Evolutionary conservation across 2,888 invertebrate genomes (phyloP), one percentile per base, ranked within the genome.

Genomic region (Belgica antarctica): DNA sequence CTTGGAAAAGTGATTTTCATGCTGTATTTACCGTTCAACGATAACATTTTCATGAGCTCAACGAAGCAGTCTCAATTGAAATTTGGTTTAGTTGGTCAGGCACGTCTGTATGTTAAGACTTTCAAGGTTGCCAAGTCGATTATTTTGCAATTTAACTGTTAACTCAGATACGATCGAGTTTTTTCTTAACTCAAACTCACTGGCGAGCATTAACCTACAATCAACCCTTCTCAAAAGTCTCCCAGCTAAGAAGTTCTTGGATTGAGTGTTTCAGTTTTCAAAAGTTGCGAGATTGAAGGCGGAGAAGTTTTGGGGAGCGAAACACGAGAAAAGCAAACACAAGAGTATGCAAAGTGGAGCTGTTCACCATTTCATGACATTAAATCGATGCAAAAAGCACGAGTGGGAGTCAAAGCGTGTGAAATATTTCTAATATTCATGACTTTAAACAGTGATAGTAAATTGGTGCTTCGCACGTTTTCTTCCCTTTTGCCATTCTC

Each of bases 391-490:
- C 52, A 22, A 52, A 52, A 22, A 52, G 12, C 52, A n/a, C 19
- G 52, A n/a, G n/a, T n/a, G 15, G 41, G 52, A 52, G 52, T 41
- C 10, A n/a, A 52, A 52, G 52, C 52, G 52, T 52, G 52, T 52
- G 52, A 52, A 52, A 52, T 52, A 41, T 52, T 19, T 52, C 17
- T 22, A 52, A 52, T 17, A 52, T 52, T 52, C 52, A 52, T 52
- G 22, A 22, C 52, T 52, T 19, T 22, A 52, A 52, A 31, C n/a
- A 52, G 22, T 22, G 52, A 52, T 52, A 52, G 52, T 52, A 22
- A 52, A 52, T 52, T 19, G 52, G 19, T 22, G 12, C 12, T 52
- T n/a, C 5, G 52, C 52, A 52, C 52, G 52, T 52, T 52, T 17
- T 17, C 12, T 19, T 17, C 19, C 52, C 15, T 41, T 41, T 3